Conservation (phyloP, 2,888 invertebrate species). For the Zhengitettix transpicula region DNA sequence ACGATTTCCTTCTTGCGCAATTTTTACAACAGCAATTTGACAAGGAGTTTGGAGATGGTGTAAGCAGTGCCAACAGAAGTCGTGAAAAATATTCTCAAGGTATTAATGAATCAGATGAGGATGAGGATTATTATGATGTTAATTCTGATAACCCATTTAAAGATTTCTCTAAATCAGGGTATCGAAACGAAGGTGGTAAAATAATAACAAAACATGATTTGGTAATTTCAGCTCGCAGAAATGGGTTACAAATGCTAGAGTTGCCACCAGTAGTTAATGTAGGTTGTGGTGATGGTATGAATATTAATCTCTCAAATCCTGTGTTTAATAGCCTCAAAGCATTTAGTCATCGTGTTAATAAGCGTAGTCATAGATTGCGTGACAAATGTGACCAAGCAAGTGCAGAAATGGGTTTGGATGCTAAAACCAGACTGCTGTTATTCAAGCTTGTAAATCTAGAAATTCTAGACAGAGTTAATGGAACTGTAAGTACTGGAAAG, state of each 20-base stretch:
- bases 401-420: slow-evolving; percentile 34
- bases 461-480: slow-evolving; percentile 33
- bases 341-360: slow-evolving; percentile 29
- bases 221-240: slow-evolving; percentile 62
- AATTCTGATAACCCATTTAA: slow-evolving; percentile 50
- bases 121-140: slow-evolving; percentile 26
- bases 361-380: slow-evolving; percentile 28
- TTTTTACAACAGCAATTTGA: slow-evolving; percentile 83
- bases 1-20: slow-evolving; percentile 66
- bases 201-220: slow-evolving; percentile 88
- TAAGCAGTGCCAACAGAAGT: slow-evolving; percentile 28
- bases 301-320: slow-evolving; percentile 65
- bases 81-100: slow-evolving; percentile 12
- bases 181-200: slow-evolving; percentile 44
- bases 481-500: slow-evolving; percentile 39
- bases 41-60: slow-evolving; percentile 63
- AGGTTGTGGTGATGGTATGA: slow-evolving; percentile 73
- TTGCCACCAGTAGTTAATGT: slow-evolving; percentile 82
- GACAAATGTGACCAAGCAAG: slow-evolving; percentile 38
- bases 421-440: slow-evolving; percentile 32
- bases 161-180: slow-evolving; percentile 51
- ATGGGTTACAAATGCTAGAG: slow-evolving; percentile 76
- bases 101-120: slow-evolving; percentile 22
- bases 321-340: slow-evolving; percentile 33
- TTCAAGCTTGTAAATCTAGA: slow-evolving; percentile 36